phyloP scores from a whole-genome alignment of 2,113 vertebrate genomes.

The Numida meleagris region DNA sequence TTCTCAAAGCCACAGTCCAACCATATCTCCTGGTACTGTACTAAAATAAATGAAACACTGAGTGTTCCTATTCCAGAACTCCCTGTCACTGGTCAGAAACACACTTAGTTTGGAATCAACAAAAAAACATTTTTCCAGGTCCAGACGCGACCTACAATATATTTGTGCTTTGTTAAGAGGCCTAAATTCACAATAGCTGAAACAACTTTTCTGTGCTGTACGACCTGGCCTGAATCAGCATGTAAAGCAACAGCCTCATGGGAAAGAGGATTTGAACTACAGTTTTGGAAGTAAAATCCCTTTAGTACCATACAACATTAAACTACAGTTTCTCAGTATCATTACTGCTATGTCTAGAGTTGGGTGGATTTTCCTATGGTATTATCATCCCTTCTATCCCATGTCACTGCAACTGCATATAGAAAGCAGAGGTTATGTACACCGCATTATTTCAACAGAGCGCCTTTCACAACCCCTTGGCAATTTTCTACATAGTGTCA shows the following conservation, averaged over 20 bases:
- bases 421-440: constrained; percentile 43
- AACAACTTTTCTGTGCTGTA: not conserved
- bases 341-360: not conserved
- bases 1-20: not conserved
- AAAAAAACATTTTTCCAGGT: not conserved
- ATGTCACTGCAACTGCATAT: not conserved
- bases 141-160: not conserved
- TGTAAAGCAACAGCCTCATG: rapidly evolving
- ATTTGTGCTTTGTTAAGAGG: not conserved
- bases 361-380: not conserved
- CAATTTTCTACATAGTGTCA: not conserved
- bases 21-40: not conserved
- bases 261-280: not conserved
- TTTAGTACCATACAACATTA: rapidly evolving
- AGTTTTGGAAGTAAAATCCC: not conserved
- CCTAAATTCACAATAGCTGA: not conserved
- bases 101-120: not conserved
- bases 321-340: not conserved
- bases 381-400: not conserved
- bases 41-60: not conserved
- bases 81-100: not conserved
- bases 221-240: not conserved
- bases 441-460: not conserved
- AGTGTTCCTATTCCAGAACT: not conserved
- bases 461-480: not conserved